Conservation (phyloP, 2,797 vertebrate genomes). For the Enteromius mattozi region DNA sequence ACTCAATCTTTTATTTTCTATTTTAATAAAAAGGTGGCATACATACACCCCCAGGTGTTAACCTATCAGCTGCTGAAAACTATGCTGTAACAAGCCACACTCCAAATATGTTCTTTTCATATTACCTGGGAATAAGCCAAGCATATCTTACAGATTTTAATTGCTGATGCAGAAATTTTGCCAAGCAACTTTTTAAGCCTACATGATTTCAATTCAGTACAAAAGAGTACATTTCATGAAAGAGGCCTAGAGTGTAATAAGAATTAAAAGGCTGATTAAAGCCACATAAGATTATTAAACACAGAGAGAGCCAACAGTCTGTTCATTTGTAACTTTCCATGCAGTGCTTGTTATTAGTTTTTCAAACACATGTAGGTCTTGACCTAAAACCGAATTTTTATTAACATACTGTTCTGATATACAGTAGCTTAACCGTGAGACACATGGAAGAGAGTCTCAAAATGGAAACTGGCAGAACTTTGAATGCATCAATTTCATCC, state of each 20-base stretch:
- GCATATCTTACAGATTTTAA: neutral
- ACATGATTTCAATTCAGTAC: neutral
- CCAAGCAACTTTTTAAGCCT: neutral
- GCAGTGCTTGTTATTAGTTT: neutral
- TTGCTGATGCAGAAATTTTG: neutral
- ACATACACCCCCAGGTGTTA: conserved; percentile 27
- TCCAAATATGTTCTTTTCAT: neutral
- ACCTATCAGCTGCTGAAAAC: conserved; percentile 10
- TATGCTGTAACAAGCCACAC: neutral
- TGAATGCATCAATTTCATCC: conserved; percentile 48
- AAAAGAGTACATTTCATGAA: neutral
- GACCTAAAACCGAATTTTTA: neutral
- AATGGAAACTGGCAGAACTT: conserved; percentile 47
- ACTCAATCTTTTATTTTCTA: conserved; percentile 50
- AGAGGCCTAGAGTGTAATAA: neutral
- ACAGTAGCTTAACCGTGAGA: conserved; percentile 20
- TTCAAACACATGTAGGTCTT: neutral
- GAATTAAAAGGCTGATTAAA: neutral
- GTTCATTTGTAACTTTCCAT: neutral
- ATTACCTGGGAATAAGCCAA: neutral
- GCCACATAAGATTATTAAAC: neutral
- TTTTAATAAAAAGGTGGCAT: conserved; percentile 45
- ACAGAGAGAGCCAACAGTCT: neutral
- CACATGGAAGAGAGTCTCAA: conserved; percentile 31
- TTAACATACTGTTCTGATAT: neutral